Conservation (phyloP, 2,888 invertebrate species). For the Sarcophaga caerulescens region DNA sequence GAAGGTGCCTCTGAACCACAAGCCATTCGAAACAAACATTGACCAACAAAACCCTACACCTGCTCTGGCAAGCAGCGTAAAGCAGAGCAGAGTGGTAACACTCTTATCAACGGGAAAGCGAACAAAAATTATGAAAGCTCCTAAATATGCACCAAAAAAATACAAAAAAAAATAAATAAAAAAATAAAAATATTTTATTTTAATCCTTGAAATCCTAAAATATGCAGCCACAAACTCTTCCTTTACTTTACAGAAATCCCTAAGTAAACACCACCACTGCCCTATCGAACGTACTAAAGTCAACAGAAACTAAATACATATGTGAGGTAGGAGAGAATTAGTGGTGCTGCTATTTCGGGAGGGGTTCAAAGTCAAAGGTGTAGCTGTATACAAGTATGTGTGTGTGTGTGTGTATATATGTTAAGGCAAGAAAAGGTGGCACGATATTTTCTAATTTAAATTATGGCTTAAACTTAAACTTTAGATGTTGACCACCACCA, state of each 20-base stretch:
- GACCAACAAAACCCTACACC: background rate
- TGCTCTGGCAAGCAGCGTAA: too few species aligned
- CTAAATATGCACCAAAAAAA: conserved; percentile 44
- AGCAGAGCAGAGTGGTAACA: background rate
- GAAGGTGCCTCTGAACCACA: background rate
- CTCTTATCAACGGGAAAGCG: conserved; percentile 59
- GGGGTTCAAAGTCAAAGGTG: conserved; percentile 26
- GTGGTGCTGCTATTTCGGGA: background rate
- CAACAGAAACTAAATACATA: background rate
- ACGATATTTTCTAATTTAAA: conserved; percentile 63
- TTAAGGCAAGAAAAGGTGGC: conserved; percentile 38
- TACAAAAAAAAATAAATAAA: background rate
- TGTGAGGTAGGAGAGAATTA: background rate
- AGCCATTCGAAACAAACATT: background rate
- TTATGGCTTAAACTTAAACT: conserved; percentile 63
- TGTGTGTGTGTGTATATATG: background rate
- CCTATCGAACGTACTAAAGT: background rate
- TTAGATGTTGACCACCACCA: conserved; percentile 42
- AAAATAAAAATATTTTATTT: conserved; percentile 54
- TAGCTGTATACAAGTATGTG: background rate
- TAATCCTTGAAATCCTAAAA: conserved; percentile 58
- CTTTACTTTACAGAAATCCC: background rate
- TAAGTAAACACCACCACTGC: background rate
- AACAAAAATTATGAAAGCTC: conserved; percentile 59
- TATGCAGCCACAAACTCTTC: conserved; percentile 5